Evolutionary conservation across 2,113 vertebrate species (phyloP).

Genomic region (Grantiella picta): DNA sequence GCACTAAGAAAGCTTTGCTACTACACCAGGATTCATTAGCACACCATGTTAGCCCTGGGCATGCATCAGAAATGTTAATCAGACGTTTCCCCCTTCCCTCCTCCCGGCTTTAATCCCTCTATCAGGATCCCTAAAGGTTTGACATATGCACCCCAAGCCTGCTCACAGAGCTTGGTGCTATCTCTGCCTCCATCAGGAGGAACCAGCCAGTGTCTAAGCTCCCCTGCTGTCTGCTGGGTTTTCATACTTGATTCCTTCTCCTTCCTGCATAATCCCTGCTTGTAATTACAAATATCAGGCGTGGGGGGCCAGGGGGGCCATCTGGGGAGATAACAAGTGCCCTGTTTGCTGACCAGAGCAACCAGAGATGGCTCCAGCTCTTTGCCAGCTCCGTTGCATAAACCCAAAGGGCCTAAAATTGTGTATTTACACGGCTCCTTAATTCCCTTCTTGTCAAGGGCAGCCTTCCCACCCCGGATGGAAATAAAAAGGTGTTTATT

Average conservation of each 20-base stretch:
- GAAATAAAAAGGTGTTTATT: not conserved
- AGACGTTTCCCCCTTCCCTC: not conserved
- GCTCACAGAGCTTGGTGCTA: not conserved
- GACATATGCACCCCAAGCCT: not conserved
- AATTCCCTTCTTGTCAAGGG: not conserved
- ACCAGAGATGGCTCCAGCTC: not conserved
- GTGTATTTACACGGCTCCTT: not conserved
- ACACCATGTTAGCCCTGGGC: not conserved
- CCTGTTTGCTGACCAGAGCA: not conserved
- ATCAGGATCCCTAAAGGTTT: not conserved
- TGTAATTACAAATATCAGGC: constrained; percentile 49
- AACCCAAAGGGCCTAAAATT: not conserved
- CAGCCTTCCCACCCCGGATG: not conserved
- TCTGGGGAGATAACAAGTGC: not conserved
- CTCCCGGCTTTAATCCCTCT: constrained; percentile 1
- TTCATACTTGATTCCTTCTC: constrained; percentile 7
- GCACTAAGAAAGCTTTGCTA: not conserved
- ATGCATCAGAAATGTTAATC: constrained; percentile 35
- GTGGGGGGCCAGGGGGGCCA: not conserved
- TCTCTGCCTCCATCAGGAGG: constrained; percentile 4
- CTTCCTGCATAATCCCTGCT: constrained; percentile 30
- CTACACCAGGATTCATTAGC: not conserved
- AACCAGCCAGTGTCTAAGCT: constrained; percentile 19
- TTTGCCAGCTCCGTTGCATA: not conserved
- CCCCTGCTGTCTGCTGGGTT: not conserved